Evolutionary conservation across 2,113 vertebrate genomes (phyloP), one percentile per base, ranked within the genome.

Genomic region (Onychostoma macrolepis): DNA sequence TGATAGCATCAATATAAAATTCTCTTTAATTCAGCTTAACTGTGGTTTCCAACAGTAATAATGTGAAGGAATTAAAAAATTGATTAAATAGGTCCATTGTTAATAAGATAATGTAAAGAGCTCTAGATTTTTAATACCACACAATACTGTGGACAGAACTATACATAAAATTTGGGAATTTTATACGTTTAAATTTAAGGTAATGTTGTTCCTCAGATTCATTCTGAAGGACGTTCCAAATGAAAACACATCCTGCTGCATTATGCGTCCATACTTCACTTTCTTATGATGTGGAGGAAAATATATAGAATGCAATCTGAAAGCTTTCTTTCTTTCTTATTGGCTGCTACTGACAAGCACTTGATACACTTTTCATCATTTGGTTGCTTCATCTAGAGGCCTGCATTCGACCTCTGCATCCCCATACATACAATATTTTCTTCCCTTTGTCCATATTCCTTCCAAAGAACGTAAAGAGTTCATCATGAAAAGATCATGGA

Each of bases 281-380:
- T 43, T 43, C 36, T 65, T 81, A 28, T 65, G 36, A 81, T 45
- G 58, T 65, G 24, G 24, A 65, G 4, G n/a, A 45, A 65, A 67
- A 67, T 80, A 61, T 11, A 65, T 41, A 67, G 15, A 82, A 65
- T 82, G n/a, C 17, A 4, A 28, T 30, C 45, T 65, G 8, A 65
- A 65, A 65, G 58, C 58, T 80, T 26, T 26, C 0, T 36, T 36
- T 36, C 4, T 6, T 81, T 65, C n/a, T 45, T 19, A 10, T 24
- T 43, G 30, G 53, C 36, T 41, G 33, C 36, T 17, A 26, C 56
- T 26, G 56, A 28, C 6, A 76, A 48, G 74, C 74, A 63, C 78
- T 80, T 63, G 56, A 80, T 63, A 56, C 24, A 80, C 33, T 80
- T 80, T 43, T 82, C n/a, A 82, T 82, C 9, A 65, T 67, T 65